phyloP scores from a whole-genome alignment of 1,140 invertebrate genomes.

The Hyles vespertilio region DNA sequence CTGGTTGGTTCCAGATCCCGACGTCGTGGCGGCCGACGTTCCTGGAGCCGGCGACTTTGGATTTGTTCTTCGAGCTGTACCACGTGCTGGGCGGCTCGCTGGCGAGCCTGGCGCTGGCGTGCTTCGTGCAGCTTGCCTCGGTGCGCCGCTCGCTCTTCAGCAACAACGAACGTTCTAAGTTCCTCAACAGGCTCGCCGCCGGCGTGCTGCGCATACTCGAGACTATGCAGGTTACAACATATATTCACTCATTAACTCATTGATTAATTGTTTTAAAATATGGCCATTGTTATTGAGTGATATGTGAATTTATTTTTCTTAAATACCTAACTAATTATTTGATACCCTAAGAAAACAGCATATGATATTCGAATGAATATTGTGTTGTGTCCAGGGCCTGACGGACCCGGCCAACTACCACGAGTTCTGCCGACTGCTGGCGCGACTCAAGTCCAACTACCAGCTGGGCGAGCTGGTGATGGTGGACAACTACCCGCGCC shows the following conservation, averaged over 20 bases:
- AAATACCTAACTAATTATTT: too few relatives aligned
- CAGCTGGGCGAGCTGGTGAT: constrained; percentile 97
- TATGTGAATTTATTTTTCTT: too few relatives aligned
- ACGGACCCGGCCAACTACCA: constrained; percentile 97
- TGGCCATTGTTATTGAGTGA: too few relatives aligned
- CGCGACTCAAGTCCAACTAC: constrained; percentile 97
- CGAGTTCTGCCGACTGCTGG: constrained; percentile 97
- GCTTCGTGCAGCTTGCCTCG: constrained; percentile 95
- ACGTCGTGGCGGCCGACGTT: constrained; percentile 96
- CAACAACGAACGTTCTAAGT: constrained; percentile 95
- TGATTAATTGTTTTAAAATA: too few relatives aligned
- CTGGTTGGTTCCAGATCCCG: constrained; percentile 82
- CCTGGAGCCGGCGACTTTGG: constrained; percentile 92
- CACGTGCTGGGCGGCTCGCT: constrained; percentile 89
- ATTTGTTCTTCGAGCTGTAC: constrained; percentile 97
- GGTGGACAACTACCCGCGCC: constrained; percentile 95
- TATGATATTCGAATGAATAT: too few relatives aligned
- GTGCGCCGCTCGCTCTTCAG: constrained; percentile 97
- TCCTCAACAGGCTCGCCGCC: constrained; percentile 93
- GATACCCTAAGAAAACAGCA: too few relatives aligned
- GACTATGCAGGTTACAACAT: constrained; percentile 84
- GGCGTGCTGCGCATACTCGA: constrained; percentile 95
- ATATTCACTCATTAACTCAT: too few relatives aligned
- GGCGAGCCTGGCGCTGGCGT: constrained; percentile 92
- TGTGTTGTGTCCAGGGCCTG: constrained; percentile 79